Evolutionary conservation across 1,140 invertebrate species (phyloP).

Genomic region (Drosophila burlai): DNA sequence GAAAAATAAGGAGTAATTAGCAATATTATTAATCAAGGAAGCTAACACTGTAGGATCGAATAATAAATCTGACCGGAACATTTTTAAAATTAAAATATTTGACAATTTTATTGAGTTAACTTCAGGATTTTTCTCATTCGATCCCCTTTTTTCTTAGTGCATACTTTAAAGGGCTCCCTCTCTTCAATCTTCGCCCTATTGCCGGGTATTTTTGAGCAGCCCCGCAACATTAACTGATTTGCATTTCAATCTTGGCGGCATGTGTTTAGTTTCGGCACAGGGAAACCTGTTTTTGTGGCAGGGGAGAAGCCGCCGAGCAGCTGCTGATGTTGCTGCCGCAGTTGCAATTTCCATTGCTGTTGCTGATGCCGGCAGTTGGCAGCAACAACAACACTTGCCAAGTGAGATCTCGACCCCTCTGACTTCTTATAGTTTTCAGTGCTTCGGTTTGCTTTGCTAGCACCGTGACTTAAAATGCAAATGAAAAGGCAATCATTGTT

Average conservation of each 20-base stretch:
- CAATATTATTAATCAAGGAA: not conserved
- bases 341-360: slow-evolving; percentile 32
- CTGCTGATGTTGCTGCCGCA: slow-evolving; percentile 39
- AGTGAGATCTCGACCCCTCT: slow-evolving; percentile 63
- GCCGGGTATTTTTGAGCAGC: slow-evolving; percentile 9
- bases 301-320: slow-evolving; percentile 48
- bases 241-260: slow-evolving; percentile 81
- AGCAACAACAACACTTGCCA: slow-evolving; percentile 68
- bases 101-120: not conserved
- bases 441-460: slow-evolving; percentile 47
- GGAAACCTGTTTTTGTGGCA: slow-evolving; percentile 59
- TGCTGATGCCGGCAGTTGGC: slow-evolving; percentile 24
- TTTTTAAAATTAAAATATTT: not conserved
- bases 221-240: slow-evolving; percentile 76
- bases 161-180: not conserved
- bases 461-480: slow-evolving; percentile 84
- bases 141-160: not conserved
- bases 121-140: not conserved
- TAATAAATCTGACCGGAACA: no score
- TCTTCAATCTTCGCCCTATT: slow-evolving; percentile 1
- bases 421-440: slow-evolving; percentile 41
- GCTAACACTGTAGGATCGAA: no score
- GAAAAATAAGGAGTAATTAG: not conserved
- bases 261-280: slow-evolving; percentile 75
- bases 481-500: slow-evolving; percentile 84